These are phyloP conservation scores for Potamarius usumacintae DNA, from an alignment of 2,113 vertebrate species.

Conservation along the genomic window DNA sequence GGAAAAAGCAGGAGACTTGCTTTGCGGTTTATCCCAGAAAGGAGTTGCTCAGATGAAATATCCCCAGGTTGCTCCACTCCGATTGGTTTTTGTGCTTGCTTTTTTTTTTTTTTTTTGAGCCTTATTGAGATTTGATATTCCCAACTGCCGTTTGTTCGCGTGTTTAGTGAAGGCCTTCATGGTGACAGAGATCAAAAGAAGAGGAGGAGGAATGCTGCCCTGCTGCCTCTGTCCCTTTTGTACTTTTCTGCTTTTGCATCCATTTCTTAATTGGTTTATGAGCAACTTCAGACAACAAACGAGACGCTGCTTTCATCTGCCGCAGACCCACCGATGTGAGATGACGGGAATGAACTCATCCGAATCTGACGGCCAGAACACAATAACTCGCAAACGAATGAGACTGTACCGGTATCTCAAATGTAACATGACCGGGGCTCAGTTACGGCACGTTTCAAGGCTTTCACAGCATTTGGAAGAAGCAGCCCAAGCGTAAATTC, in stretches of 20 bases:
- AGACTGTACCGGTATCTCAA: neutral
- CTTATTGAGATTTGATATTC: conserved; percentile 68
- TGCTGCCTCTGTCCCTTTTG: neutral
- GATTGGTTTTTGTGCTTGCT: conserved; percentile 20
- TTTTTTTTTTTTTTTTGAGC: neutral
- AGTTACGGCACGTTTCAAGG: neutral
- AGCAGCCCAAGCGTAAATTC: neutral
- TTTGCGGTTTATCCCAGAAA: neutral
- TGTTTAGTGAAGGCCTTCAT: neutral
- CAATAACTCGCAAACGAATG: neutral
- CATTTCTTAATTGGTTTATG: conserved; percentile 3
- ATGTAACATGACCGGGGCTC: neutral
- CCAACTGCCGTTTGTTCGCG: conserved; percentile 65
- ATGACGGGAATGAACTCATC: neutral
- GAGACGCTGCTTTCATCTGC: neutral
- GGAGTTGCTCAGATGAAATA: conserved; percentile 19
- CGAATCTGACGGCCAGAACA: neutral
- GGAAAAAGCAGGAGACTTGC: neutral
- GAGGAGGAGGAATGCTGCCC: conserved; percentile 67
- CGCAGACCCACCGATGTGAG: neutral
- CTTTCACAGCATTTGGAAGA: neutral
- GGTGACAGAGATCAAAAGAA: conserved; percentile 39
- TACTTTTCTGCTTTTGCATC: neutral
- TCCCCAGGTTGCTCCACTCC: conserved; percentile 1
- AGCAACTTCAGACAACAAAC: neutral